phyloP scores from a whole-genome alignment of 2,113 vertebrate species.

The Piliocolobus tephrosceles region DNA sequence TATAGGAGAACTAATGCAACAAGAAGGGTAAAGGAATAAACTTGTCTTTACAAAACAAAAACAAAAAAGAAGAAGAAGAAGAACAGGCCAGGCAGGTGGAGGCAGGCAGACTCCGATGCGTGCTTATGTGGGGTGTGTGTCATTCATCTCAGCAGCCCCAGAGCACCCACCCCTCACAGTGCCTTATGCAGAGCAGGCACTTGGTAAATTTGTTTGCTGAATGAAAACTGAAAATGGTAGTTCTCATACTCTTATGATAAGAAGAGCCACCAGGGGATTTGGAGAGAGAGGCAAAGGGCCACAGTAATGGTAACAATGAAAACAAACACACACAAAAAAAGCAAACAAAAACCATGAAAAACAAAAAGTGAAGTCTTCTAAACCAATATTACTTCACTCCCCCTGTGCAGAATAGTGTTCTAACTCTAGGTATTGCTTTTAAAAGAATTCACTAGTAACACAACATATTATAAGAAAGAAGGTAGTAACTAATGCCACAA shows the following conservation, averaged over 20 bases:
- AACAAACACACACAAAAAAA: not conserved
- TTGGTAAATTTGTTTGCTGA: constrained; percentile 16
- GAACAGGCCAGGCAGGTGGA: constrained; percentile 1
- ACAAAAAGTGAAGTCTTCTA: constrained; percentile 54
- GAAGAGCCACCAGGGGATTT: constrained; percentile 63
- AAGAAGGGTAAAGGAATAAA: constrained; percentile 1
- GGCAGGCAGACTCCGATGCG: constrained; percentile 46
- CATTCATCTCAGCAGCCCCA: not conserved
- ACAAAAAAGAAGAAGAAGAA: not conserved
- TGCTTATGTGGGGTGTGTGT: not conserved
- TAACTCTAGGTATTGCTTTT: constrained; percentile 74
- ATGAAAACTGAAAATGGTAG: constrained; percentile 14
- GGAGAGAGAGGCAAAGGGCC: constrained; percentile 3
- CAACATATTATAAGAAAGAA: constrained; percentile 44
- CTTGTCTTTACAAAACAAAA: not conserved
- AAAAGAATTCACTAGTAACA: constrained; percentile 65
- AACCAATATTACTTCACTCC: constrained; percentile 53
- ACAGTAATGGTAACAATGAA: constrained; percentile 38
- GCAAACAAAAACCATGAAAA: not conserved
- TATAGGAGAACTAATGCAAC: not conserved
- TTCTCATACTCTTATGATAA: constrained; percentile 68
- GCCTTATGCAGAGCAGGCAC: not conserved
- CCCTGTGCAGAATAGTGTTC: constrained; percentile 69
- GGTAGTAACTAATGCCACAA: constrained; percentile 69
- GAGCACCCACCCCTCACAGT: not conserved